Percentiles rank a stretch among this genome's conserved stretches.
Conservation (phyloP, 2,113 vertebrate genomes). For the Dromaius novaehollandiae region DNA sequence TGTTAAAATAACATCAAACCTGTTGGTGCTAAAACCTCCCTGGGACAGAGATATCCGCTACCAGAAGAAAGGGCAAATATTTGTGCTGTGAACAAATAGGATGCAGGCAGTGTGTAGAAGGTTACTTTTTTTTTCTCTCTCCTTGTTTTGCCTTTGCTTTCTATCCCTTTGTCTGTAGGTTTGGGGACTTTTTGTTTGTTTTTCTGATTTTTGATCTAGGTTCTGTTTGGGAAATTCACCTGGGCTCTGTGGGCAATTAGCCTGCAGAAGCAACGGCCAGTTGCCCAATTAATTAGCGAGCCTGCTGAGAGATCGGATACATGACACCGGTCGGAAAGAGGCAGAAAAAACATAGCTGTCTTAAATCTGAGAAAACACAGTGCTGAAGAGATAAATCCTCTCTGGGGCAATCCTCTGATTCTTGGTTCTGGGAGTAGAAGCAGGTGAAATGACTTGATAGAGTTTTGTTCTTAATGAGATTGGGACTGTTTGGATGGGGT, state of each 20-base stretch:
- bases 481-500: background rate
- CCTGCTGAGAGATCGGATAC: background rate
- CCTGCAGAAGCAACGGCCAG: background rate
- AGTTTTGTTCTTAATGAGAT: background rate
- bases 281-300: conserved; percentile 20
- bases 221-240: conserved; percentile 1
- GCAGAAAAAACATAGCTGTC: background rate
- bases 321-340: background rate
- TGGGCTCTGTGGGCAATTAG: background rate
- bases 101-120: background rate
- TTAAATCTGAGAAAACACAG: fast-evolving
- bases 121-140: background rate
- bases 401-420: background rate
- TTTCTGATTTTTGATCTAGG: background rate
- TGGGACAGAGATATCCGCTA: background rate
- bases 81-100: background rate
- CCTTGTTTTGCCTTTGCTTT: background rate
- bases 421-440: background rate
- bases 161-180: background rate
- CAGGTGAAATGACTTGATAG: background rate
- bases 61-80: background rate
- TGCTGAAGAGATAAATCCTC: background rate
- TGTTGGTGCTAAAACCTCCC: background rate
- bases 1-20: background rate
- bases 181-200: background rate